Evolutionary conservation across 2,113 vertebrate species (phyloP).

Genomic region (Otus sunia): DNA sequence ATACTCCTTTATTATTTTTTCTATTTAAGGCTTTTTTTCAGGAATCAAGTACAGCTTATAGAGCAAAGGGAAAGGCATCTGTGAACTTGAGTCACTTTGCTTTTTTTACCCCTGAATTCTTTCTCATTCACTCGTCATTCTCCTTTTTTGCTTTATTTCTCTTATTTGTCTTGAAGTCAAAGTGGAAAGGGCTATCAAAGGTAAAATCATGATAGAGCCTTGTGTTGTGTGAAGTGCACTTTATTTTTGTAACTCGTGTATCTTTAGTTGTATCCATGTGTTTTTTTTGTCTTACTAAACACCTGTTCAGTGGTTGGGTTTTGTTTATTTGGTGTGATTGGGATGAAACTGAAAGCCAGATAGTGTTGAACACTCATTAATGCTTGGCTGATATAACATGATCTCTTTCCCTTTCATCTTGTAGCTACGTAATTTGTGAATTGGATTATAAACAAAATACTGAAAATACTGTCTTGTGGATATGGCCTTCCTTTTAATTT

Average conservation of each 20-base stretch:
- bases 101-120: background rate
- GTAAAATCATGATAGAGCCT: conserved; percentile 63
- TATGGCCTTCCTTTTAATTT: background rate
- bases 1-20: background rate
- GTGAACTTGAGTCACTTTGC: background rate
- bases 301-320: background rate
- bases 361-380: background rate
- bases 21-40: background rate
- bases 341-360: background rate
- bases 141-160: conserved; percentile 66
- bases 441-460: background rate
- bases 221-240: conserved; percentile 58
- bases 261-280: conserved; percentile 49
- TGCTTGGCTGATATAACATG: background rate
- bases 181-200: conserved; percentile 85
- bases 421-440: background rate
- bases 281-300: background rate
- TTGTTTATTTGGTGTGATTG: background rate
- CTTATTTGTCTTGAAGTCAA: conserved; percentile 79
- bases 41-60: background rate
- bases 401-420: background rate
- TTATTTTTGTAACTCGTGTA: conserved; percentile 22
- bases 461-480: background rate
- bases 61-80: background rate
- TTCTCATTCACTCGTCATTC: conserved; percentile 23